These are phyloP conservation scores for Ganaspis sp. DNA, from an alignment of 1,140 invertebrate genomes.

Conservation along the genomic window DNA sequence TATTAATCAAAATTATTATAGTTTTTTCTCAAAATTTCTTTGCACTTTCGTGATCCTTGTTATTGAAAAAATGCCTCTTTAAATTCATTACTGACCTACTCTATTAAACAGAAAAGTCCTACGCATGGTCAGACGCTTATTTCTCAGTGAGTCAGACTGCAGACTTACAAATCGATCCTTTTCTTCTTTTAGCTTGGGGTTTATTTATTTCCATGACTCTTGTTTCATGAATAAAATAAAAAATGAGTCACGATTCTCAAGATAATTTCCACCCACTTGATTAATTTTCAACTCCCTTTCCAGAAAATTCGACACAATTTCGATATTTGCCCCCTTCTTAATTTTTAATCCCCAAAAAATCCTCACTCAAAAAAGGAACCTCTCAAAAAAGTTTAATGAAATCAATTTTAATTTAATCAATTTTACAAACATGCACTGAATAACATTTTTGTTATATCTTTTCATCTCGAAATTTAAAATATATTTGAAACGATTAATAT, in stretches of 20 bases:
- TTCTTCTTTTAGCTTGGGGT: not conserved
- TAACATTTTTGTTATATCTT: too few species aligned
- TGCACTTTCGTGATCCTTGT: not conserved
- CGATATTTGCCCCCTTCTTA: too few species aligned
- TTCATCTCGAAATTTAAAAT: too few species aligned
- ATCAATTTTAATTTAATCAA: too few species aligned
- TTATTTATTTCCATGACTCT: constrained; percentile 4
- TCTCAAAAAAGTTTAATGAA: too few species aligned
- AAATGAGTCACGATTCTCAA: not conserved
- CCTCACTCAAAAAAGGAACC: too few species aligned
- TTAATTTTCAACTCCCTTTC: not conserved
- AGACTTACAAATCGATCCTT: constrained; percentile 3
- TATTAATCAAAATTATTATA: too few species aligned
- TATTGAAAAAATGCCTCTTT: not conserved
- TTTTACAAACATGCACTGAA: too few species aligned
- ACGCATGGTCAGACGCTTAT: constrained; percentile 6
- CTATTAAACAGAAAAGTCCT: constrained; percentile 1
- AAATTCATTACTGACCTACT: constrained; percentile 5
- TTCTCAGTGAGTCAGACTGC: not conserved
- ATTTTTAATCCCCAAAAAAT: too few species aligned
- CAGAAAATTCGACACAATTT: not conserved
- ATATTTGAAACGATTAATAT: too few species aligned
- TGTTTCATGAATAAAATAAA: not conserved
- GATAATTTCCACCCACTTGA: not conserved
- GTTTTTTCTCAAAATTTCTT: too few species aligned